These are phyloP conservation scores for Leptopilina boulardi DNA, from an alignment of 1,140 invertebrate species.

Conservation along the genomic window DNA sequence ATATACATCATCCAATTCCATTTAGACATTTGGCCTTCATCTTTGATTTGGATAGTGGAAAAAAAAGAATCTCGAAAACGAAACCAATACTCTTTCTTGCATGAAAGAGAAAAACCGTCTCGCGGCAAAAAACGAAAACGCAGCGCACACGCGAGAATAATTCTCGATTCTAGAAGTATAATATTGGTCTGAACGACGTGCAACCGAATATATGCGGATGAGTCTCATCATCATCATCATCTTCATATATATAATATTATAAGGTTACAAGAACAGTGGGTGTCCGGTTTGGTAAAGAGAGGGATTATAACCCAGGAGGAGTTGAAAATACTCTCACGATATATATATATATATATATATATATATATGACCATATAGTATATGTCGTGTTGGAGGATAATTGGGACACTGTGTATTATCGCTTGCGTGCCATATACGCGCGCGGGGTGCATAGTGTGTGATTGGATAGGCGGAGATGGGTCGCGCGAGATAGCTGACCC, in stretches of 20 bases:
- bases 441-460: conserved; percentile 67
- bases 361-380: conserved; percentile 24
- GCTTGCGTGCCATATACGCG: conserved; percentile 61
- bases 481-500: conserved; percentile 76
- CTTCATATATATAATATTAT: background rate
- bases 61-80: conserved; percentile 7
- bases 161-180: conserved; percentile 21
- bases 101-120: conserved; percentile 33
- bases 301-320: conserved; percentile 44
- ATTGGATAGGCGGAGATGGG: conserved; percentile 77
- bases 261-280: background rate
- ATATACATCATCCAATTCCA: conserved; percentile 21
- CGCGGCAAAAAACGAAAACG: conserved; percentile 29
- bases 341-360: conserved; percentile 38
- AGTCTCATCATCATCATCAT: no score
- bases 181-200: background rate
- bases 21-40: conserved; percentile 8
- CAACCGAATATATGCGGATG: background rate
- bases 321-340: conserved; percentile 59
- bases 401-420: conserved; percentile 68
- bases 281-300: conserved; percentile 22
- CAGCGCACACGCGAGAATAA: conserved; percentile 12
- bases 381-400: conserved; percentile 64
- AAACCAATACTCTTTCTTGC: background rate
- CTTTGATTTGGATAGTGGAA: background rate